Evolutionary conservation across 2,113 vertebrate genomes (phyloP), one percentile per base, ranked within the genome.

Genomic region (Poecilia latipinna): DNA sequence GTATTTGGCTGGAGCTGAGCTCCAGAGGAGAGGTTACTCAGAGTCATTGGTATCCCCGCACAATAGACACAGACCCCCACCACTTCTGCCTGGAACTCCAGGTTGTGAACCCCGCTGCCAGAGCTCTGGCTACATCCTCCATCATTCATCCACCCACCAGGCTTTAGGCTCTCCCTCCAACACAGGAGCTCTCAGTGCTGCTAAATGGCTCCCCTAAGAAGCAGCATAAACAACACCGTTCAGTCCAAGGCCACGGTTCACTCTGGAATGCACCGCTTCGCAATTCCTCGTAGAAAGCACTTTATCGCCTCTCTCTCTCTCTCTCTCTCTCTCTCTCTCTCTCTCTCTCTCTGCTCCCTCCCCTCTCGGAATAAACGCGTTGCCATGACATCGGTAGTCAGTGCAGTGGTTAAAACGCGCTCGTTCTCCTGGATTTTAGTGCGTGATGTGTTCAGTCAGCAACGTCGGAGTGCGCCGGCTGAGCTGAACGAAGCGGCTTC

Each of bases 31-130:
- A 82, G 89, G 91, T 91, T 90, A 91, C 90, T 90, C 80, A 63
- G 89, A 90, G 90, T 93, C 89, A 87, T 70, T 90, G 88, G 88
- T 90, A 91, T 91, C 88, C 80, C 79, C 24, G 83, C 77, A 90
- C 87, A 91, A 91, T 90, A 70, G 88, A 86, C 64, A 68, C 61
- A 44, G 35, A 67, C 54, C 74, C 78, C 75, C 77, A 32, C 61
- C 80, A 39, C 76, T 61, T 68, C 70, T 69, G 69, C 60, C 81
- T 82, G 67, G 32, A 80, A 77, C 86, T 77, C 72, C 76, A 74
- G 72, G 79, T 65, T 82, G 79, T 79, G 79, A 87, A 82, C 79
- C 80, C 39, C 80, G 71, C 75, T 72, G 67, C n/a, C 39, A 75
- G 54, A 83, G 57, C 72, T 70, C 72, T 72, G 75, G 29, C 75